A percentile compares a stretch with the other conserved stretches of the same genome.
phyloP scores from a whole-genome alignment of 2,797 vertebrate genomes.

The Thunnus albacares region DNA sequence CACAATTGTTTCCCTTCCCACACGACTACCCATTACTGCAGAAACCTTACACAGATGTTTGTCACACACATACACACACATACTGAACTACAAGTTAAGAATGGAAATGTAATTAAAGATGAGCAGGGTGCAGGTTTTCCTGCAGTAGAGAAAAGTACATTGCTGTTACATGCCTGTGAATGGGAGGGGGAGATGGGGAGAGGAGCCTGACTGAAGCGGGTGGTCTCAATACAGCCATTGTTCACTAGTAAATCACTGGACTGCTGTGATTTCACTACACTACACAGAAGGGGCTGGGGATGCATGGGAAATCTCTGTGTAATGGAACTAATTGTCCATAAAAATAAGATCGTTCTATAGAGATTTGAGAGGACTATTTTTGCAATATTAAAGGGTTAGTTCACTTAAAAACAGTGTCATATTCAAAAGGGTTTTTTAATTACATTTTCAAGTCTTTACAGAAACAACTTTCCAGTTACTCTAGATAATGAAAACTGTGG shows the following conservation, averaged over 20 bases:
- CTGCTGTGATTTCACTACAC: slow-evolving; percentile 44
- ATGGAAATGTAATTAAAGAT: slow-evolving; percentile 3
- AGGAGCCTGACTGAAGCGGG: slow-evolving; percentile 31
- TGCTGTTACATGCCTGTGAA: slow-evolving; percentile 32
- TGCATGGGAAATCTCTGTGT: background rate
- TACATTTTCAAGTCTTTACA: no score
- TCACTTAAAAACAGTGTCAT: background rate
- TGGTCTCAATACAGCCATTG: slow-evolving; percentile 44
- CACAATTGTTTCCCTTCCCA: slow-evolving; percentile 15
- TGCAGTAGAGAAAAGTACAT: background rate
- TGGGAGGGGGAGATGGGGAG: slow-evolving; percentile 17
- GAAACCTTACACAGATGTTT: background rate
- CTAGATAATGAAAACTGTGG: no score
- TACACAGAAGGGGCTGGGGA: slow-evolving; percentile 17
- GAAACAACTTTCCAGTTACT: no score
- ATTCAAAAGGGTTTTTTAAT: no score
- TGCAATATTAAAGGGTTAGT: background rate
- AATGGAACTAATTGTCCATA: slow-evolving; percentile 19
- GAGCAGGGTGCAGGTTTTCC: background rate
- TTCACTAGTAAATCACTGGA: slow-evolving; percentile 52
- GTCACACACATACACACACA: background rate
- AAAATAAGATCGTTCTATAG: slow-evolving; percentile 1
- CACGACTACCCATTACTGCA: background rate
- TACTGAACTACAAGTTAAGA: background rate
- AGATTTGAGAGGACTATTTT: slow-evolving; percentile 5